Evolutionary conservation across 2,888 invertebrate species (phyloP).

Genomic region (Anorthoa munda): DNA sequence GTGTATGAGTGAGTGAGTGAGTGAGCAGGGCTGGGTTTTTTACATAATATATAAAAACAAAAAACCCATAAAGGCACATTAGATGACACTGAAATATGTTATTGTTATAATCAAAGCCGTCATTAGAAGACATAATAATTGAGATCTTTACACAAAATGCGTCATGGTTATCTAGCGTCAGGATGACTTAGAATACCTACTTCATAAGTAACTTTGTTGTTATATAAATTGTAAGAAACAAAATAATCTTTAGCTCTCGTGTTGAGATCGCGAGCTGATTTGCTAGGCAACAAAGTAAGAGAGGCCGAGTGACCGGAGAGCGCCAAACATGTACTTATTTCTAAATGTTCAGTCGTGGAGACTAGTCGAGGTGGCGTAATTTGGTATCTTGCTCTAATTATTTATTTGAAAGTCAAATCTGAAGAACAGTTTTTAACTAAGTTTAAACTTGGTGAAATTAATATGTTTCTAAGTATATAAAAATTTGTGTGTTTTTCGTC

Average conservation of each 20-base stretch:
- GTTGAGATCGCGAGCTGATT: background rate
- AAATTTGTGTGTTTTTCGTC: too few species aligned
- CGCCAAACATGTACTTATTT: background rate
- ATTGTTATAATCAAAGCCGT: slow-evolving; percentile 30
- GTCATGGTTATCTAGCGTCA: slow-evolving; percentile 14
- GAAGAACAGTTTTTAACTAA: background rate
- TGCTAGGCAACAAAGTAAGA: background rate
- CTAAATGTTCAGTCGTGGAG: background rate
- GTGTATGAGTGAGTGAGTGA: too few species aligned
- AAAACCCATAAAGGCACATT: background rate
- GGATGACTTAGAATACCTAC: background rate
- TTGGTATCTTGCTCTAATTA: background rate
- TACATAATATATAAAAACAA: too few species aligned
- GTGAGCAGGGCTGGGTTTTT: too few species aligned
- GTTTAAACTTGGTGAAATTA: too few species aligned
- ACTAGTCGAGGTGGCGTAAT: background rate
- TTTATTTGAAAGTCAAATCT: background rate
- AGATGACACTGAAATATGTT: slow-evolving; percentile 9
- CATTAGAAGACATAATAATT: slow-evolving; percentile 37
- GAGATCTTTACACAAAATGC: slow-evolving; percentile 23
- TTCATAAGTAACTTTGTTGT: slow-evolving; percentile 15
- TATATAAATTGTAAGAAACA: slow-evolving; percentile 11
- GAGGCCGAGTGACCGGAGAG: too few species aligned
- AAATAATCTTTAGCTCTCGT: background rate
- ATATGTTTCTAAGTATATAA: too few species aligned